Conservation (phyloP, 2,888 invertebrate genomes). For the Acanthopleura granulata region DNA sequence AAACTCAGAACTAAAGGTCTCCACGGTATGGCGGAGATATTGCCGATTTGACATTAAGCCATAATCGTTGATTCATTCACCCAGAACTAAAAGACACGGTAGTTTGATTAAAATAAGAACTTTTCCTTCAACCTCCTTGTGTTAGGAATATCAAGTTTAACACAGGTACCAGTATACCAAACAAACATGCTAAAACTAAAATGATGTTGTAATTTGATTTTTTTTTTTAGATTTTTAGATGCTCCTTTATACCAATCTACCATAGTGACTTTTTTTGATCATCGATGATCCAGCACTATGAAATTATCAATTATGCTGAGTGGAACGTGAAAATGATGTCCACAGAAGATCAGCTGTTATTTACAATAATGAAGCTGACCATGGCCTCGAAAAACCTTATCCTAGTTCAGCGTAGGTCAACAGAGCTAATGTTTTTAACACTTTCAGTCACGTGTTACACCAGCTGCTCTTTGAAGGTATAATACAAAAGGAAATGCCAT, state of each 20-base stretch:
- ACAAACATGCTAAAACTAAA: no score
- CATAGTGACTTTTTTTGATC: background rate
- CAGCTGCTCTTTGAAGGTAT: background rate
- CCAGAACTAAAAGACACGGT: no score
- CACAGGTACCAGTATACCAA: no score
- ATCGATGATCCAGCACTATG: background rate
- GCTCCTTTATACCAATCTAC: background rate
- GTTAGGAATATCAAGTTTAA: no score
- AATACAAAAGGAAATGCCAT: background rate
- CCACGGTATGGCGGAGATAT: no score
- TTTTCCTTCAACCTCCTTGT: no score
- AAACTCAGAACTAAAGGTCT: no score
- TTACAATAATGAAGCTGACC: background rate
- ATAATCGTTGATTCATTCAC: no score
- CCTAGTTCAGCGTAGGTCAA: background rate
- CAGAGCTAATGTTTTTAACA: background rate
- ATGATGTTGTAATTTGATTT: background rate
- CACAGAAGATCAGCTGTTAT: background rate
- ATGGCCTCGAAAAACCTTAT: background rate
- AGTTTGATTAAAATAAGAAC: no score
- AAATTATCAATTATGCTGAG: background rate
- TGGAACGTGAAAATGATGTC: background rate
- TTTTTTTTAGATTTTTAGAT: background rate
- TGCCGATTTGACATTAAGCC: no score
- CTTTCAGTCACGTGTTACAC: background rate